phyloP scores from a whole-genome alignment of 1,140 invertebrate genomes.

The Zaprionus taronus region DNA sequence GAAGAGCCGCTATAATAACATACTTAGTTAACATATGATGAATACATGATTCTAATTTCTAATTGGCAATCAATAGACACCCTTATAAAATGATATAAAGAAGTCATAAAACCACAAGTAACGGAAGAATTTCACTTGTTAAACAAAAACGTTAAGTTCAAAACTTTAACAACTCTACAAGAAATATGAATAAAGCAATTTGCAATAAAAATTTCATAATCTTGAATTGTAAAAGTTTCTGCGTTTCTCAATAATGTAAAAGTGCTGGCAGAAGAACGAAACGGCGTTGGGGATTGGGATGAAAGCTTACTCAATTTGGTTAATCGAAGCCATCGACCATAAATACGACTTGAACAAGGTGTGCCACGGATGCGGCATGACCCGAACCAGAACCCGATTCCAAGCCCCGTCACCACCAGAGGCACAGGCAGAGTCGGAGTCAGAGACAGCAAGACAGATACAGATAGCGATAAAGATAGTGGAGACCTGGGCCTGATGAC shows the following conservation, averaged over 20 bases:
- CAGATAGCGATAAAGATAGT: constrained; percentile 15
- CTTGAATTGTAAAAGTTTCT: background rate
- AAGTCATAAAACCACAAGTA: background rate
- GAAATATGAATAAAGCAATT: background rate
- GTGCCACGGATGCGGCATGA: constrained; percentile 42
- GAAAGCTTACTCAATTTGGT: constrained; percentile 61
- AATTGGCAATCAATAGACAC: no score
- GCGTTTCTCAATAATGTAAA: background rate
- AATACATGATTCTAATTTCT: no score
- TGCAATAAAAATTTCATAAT: background rate
- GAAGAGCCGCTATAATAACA: no score
- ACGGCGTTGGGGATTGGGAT: background rate
- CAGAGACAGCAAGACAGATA: constrained; percentile 21
- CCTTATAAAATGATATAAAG: background rate
- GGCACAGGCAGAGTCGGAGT: constrained; percentile 9
- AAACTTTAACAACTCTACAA: background rate
- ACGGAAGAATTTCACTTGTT: background rate
- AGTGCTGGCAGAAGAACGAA: background rate
- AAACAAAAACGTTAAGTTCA: background rate
- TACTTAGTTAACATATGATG: no score
- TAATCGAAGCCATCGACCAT: constrained; percentile 60
- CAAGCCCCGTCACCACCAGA: background rate
- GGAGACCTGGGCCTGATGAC: constrained; percentile 33
- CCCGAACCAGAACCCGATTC: background rate
- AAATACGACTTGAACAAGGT: constrained; percentile 58